Conservation (phyloP, 2,113 vertebrate genomes). For the Anser brachyrhynchus region DNA sequence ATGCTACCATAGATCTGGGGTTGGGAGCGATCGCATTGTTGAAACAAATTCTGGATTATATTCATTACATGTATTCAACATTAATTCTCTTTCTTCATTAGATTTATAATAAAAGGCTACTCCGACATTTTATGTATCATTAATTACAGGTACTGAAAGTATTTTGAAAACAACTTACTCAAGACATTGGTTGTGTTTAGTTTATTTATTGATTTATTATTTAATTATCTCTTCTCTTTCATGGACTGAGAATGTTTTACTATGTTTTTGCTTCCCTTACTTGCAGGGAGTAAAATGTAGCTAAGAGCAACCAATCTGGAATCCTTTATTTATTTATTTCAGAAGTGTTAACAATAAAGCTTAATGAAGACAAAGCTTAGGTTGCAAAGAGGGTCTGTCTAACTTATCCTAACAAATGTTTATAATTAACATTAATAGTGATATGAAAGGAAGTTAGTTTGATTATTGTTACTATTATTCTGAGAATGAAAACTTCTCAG, state of each 20-base stretch:
- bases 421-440: background rate
- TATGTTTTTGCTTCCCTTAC: background rate
- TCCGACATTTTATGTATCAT: background rate
- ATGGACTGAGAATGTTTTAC: background rate
- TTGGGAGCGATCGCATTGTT: background rate
- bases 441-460: background rate
- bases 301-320: background rate
- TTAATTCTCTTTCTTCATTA: background rate
- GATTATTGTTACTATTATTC: background rate
- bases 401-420: background rate
- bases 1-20: background rate
- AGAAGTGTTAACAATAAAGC: background rate
- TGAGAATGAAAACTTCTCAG: background rate
- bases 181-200: background rate
- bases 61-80: background rate
- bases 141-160: background rate
- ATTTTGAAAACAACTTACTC: background rate
- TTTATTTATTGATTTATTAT: background rate
- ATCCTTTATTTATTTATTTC: background rate
- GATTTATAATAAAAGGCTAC: background rate
- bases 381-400: background rate
- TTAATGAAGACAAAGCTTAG: background rate
- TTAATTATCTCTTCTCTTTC: background rate
- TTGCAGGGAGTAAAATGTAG: background rate
- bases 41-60: background rate